A percentile compares a stretch with the other conserved stretches of the same genome.
These are phyloP conservation scores for Aphelenchoides avenae DNA, from an alignment of 1,140 invertebrate species.

Conservation along the genomic window DNA sequence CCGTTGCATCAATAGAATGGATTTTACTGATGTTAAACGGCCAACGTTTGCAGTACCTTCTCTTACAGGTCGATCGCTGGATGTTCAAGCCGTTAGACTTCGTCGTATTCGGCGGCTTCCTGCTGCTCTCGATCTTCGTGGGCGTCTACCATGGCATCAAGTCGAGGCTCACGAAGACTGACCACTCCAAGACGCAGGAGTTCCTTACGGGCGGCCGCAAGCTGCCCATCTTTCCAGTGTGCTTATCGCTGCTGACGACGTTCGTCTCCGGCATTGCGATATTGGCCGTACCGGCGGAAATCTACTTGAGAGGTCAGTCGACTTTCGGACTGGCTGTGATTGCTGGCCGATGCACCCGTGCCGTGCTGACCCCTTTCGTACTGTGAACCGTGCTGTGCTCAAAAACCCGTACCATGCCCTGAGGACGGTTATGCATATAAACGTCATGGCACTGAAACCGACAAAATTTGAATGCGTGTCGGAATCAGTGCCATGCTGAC, in stretches of 20 bases:
- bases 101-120: conserved; percentile 55
- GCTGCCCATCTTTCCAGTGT: conserved; percentile 52
- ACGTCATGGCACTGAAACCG: too few relatives aligned
- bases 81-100: conserved; percentile 56
- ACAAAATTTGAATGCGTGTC: too few relatives aligned
- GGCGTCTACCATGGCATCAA: conserved; percentile 54
- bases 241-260: conserved; percentile 55
- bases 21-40: too few relatives aligned
- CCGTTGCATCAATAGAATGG: too few relatives aligned
- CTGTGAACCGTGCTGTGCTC: too few relatives aligned
- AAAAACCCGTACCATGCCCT: too few relatives aligned
- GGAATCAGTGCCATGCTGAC: too few relatives aligned
- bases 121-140: conserved; percentile 57
- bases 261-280: conserved; percentile 49
- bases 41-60: too few relatives aligned
- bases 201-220: conserved; percentile 52
- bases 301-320: conserved; percentile 47
- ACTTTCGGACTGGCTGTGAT: conserved; percentile 48
- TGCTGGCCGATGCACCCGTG: too few relatives aligned
- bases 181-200: conserved; percentile 45
- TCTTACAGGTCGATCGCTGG: too few relatives aligned
- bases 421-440: too few relatives aligned
- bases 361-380: too few relatives aligned
- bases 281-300: conserved; percentile 49
- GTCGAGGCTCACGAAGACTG: neutral